Conservation (phyloP, 2,113 vertebrate species). For the Tylochromis polylepis region DNA sequence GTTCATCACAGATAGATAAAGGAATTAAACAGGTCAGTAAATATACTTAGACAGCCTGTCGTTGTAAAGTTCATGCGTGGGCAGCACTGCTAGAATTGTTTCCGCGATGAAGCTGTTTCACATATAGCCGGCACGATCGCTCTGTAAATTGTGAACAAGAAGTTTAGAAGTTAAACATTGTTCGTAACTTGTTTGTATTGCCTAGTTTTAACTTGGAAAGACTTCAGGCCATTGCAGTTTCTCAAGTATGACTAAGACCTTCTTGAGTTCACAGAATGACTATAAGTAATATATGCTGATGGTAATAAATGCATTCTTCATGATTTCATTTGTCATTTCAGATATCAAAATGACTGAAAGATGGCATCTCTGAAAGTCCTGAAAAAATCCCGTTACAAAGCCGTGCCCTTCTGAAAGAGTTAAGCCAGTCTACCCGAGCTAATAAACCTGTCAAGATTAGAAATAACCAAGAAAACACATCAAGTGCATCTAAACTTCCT, state of each 20-base stretch:
- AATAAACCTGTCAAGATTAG: neutral
- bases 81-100: neutral
- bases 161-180: neutral
- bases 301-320: neutral
- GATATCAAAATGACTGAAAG: neutral
- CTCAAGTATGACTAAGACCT: neutral
- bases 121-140: neutral
- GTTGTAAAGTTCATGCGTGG: fast-evolving
- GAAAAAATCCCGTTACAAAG: neutral
- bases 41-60: neutral
- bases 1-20: neutral
- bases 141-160: neutral
- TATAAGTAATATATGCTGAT: neutral
- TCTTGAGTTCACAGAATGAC: neutral
- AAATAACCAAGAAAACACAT: neutral
- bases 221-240: neutral
- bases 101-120: neutral
- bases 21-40: neutral
- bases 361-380: neutral
- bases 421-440: neutral
- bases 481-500: neutral
- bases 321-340: neutral
- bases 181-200: neutral
- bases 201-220: neutral
- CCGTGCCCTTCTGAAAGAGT: neutral